phyloP scores from a whole-genome alignment of 2,888 invertebrate genomes.

The Bellardia pandia region DNA sequence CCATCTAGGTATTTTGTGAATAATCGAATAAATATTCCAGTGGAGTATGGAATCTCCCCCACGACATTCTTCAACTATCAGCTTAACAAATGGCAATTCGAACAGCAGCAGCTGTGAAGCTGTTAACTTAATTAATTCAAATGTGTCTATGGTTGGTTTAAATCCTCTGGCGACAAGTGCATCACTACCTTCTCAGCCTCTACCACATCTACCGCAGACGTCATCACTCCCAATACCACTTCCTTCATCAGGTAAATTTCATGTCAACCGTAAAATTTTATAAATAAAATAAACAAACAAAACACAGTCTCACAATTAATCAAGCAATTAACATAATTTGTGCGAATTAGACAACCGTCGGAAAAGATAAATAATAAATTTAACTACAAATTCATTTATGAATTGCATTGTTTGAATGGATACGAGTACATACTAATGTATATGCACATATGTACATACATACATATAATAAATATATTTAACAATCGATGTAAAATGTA shows the following conservation, averaged over 20 bases:
- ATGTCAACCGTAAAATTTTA: not conserved
- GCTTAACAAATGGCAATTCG: conserved; percentile 52
- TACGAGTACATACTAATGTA: no score
- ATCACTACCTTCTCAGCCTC: not conserved
- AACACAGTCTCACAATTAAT: not conserved
- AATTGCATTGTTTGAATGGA: not conserved
- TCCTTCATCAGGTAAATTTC: conserved; percentile 51
- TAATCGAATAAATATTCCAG: conserved; percentile 19
- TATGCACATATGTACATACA: no score
- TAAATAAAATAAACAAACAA: not conserved
- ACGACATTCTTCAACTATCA: conserved; percentile 25
- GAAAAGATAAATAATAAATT: not conserved
- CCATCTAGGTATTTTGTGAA: not conserved
- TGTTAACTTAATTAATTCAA: conserved; percentile 29
- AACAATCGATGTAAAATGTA: no score
- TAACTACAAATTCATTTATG: not conserved
- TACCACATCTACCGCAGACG: not conserved
- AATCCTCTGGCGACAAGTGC: conserved; percentile 14
- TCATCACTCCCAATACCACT: conserved; percentile 46
- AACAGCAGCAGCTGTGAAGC: conserved; percentile 53
- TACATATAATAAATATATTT: no score
- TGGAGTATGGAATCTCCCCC: conserved; percentile 59
- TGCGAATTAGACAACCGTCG: not conserved
- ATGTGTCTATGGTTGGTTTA: conserved; percentile 33
- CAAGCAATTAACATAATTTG: not conserved